Conservation (phyloP, 1,140 invertebrate species). For the Tetranychus cinnabarinus region DNA sequence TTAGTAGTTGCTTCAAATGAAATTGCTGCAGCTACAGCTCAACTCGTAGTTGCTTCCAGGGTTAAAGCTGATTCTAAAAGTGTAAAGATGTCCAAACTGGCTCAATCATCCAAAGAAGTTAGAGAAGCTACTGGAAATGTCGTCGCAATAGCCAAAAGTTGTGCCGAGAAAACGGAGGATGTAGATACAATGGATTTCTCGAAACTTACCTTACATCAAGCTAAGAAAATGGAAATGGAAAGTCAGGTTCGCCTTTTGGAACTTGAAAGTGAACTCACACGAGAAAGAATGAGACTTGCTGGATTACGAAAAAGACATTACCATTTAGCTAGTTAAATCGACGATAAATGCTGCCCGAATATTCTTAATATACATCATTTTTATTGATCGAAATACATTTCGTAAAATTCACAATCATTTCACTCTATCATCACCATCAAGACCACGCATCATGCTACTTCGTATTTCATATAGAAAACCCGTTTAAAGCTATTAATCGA, state of each 20-base stretch:
- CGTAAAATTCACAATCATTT: no score
- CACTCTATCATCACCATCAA: no score
- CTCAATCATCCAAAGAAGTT: conserved; percentile 59
- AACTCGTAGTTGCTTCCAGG: conserved; percentile 60
- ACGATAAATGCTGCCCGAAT: no score
- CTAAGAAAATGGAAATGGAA: conserved; percentile 87
- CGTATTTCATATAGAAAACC: no score
- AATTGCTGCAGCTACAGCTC: conserved; percentile 86
- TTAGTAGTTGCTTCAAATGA: conserved; percentile 88
- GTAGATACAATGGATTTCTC: conserved; percentile 58
- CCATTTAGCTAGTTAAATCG: not conserved
- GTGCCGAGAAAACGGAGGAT: conserved; percentile 60
- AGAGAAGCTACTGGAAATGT: conserved; percentile 69
- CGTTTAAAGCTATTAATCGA: no score
- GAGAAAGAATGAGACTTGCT: conserved; percentile 54
- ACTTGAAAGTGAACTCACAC: conserved; percentile 65
- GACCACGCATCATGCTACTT: no score
- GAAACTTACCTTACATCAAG: conserved; percentile 67
- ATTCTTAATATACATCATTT: no score
- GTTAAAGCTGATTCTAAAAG: conserved; percentile 52
- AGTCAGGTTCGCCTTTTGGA: conserved; percentile 63
- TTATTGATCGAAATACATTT: no score
- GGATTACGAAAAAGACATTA: conserved; percentile 79
- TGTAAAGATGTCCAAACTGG: conserved; percentile 44
- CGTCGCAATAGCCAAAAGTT: conserved; percentile 72